phyloP scores from a whole-genome alignment of 2,888 invertebrate species.

The Perizoma affinitatum region DNA sequence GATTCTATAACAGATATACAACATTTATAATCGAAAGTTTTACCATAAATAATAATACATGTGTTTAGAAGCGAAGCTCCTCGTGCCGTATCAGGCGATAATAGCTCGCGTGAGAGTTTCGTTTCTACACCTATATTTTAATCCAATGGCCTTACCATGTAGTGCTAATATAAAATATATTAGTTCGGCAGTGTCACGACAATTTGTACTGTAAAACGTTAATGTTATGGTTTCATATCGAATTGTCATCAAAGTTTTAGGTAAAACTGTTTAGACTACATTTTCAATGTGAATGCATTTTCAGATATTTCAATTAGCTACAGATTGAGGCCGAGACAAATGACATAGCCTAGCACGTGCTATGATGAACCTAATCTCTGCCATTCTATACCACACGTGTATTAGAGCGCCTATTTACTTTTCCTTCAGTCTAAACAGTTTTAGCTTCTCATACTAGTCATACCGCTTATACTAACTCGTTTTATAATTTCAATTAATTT shows the following conservation, averaged over 20 bases:
- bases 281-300: not conserved
- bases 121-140: slow-evolving; percentile 6
- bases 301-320: no score
- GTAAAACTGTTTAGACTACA: slow-evolving; percentile 22
- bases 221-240: slow-evolving; percentile 23
- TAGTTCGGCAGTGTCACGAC: slow-evolving; percentile 28
- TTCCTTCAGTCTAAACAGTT: slow-evolving; percentile 43
- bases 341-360: no score
- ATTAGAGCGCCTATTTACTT: no score
- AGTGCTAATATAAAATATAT: slow-evolving; percentile 8
- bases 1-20: slow-evolving; percentile 21
- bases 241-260: slow-evolving; percentile 24
- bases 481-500: slow-evolving; percentile 25
- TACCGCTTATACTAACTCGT: slow-evolving; percentile 49
- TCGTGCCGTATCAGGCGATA: not conserved
- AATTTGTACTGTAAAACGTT: slow-evolving; percentile 19
- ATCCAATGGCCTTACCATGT: slow-evolving; percentile 20
- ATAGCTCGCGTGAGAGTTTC: slow-evolving; percentile 9
- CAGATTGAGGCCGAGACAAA: no score
- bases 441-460: slow-evolving; percentile 56
- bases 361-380: no score
- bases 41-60: slow-evolving; percentile 13
- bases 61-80: slow-evolving; percentile 18
- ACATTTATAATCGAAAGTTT: slow-evolving; percentile 13
- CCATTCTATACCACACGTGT: no score